A percentile compares a stretch with the other conserved stretches of the same genome.
Evolutionary conservation across 2,888 invertebrate species (phyloP).

Genomic region (Chrysina gloriosa): DNA sequence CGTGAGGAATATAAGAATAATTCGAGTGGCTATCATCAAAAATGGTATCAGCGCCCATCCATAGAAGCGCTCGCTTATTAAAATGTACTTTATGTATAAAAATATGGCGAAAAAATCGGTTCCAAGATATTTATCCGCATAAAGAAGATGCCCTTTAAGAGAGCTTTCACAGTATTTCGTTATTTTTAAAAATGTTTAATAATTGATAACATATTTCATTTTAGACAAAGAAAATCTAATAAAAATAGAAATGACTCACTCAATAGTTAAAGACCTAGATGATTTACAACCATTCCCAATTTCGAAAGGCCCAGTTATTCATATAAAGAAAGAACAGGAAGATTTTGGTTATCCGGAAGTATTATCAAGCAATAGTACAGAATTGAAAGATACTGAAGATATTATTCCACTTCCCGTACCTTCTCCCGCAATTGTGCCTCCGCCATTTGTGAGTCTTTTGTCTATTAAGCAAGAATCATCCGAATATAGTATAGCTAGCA

Average conservation of each 20-base stretch:
- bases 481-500: constrained; percentile 25
- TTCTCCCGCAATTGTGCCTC: constrained; percentile 34
- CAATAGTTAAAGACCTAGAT: constrained; percentile 36
- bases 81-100: too few species aligned
- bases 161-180: too few species aligned
- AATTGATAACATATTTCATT: background rate
- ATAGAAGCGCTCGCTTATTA: too few species aligned
- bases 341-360: background rate
- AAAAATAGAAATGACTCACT: constrained; percentile 36
- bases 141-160: too few species aligned
- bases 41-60: too few species aligned
- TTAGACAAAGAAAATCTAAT: constrained; percentile 3
- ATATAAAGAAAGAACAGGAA: constrained; percentile 27
- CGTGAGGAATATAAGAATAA: too few species aligned
- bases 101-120: too few species aligned
- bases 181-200: too few species aligned
- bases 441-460: constrained; percentile 16
- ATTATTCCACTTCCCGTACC: constrained; percentile 25
- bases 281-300: constrained; percentile 38
- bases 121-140: too few species aligned
- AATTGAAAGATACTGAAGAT: background rate
- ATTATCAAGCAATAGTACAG: background rate
- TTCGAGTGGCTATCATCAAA: too few species aligned
- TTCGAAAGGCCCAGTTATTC: constrained; percentile 3
- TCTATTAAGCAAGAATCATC: constrained; percentile 41